Base-by-base conservation (phyloP, 1,140 invertebrate species). In the Drosophila tropicalis region DNA sequence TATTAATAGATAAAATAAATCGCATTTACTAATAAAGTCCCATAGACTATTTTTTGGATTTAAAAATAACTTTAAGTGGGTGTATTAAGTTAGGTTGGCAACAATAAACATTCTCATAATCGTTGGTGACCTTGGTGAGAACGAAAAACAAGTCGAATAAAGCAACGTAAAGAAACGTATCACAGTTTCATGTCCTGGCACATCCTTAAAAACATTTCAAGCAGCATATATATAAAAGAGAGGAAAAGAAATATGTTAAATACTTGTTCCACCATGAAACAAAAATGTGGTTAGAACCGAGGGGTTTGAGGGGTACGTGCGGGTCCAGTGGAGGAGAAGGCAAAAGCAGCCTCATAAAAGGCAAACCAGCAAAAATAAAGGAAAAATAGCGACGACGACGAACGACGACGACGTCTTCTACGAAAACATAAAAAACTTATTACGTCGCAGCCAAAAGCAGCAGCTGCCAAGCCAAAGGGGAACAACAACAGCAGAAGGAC, bases 151-250 rank as follows among this genome's bases (percentile, higher is more conserved):
- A 62, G 60, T 54, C 44, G 58, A 29, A 29, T 5, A 29, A 29
- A 29, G 5, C 67, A 51, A 61, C 67, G n/a, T n/a, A 34, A 73
- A 55, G 10, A 36, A 36, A 39, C 10, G 44, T 19, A 9, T 51
- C 44, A 47, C 44, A 22, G 17, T 51, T 51, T 51, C 44, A 51
- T 51, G 44, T 51, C 65, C 75, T 62, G 54, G 68, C 72, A 70
- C 67, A 80, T 87, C 84, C 84, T 83, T 77, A 65, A 70, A 61
- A 72, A 79, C 73, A 70, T 83, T 79, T 67, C 51, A 51, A 70
- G 79, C 72, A 29, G 29, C 5, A 29, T 25, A 25, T 25, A 70
- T 71, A 72, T 67, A 75, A 75, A 63, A 61, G 72, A 70, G n/a
- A 74, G 61, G 41, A 64, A 34, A 67, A 55, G 57, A 29, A 70